Percentiles rank a stretch among this genome's conserved stretches.
phyloP scores from a whole-genome alignment of 2,797 vertebrate species.

The Neopelma chrysocephalum region DNA sequence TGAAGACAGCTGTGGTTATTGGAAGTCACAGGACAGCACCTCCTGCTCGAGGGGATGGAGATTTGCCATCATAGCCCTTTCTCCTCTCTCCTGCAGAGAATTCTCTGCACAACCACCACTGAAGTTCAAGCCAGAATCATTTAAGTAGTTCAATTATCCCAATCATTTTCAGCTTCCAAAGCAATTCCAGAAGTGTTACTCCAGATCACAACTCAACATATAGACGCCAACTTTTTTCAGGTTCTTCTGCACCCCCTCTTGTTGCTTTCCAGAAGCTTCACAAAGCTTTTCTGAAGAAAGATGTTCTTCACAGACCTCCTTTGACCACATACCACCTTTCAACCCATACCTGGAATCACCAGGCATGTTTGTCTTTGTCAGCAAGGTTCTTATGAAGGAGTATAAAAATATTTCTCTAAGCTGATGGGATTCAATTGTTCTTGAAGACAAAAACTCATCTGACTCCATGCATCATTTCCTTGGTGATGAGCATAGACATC shows the following conservation, averaged over 20 bases:
- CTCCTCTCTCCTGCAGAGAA: not conserved
- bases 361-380: not conserved
- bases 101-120: not conserved
- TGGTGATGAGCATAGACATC: not conserved
- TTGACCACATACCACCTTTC: rapidly evolving
- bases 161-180: not conserved
- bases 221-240: not conserved
- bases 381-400: not conserved
- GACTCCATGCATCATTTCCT: not conserved
- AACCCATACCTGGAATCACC: not conserved
- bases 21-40: not conserved
- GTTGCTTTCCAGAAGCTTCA: not conserved
- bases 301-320: not conserved
- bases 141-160: not conserved
- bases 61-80: not conserved
- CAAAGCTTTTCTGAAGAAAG: not conserved
- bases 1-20: not conserved
- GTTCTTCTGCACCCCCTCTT: not conserved
- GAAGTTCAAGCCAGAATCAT: not conserved
- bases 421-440: not conserved
- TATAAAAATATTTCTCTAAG: not conserved
- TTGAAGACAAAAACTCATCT: not conserved
- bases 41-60: not conserved
- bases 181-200: not conserved
- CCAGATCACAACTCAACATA: not conserved